Evolutionary conservation across 1,140 invertebrate genomes (phyloP).

Genomic region (Drosophila neocordata): DNA sequence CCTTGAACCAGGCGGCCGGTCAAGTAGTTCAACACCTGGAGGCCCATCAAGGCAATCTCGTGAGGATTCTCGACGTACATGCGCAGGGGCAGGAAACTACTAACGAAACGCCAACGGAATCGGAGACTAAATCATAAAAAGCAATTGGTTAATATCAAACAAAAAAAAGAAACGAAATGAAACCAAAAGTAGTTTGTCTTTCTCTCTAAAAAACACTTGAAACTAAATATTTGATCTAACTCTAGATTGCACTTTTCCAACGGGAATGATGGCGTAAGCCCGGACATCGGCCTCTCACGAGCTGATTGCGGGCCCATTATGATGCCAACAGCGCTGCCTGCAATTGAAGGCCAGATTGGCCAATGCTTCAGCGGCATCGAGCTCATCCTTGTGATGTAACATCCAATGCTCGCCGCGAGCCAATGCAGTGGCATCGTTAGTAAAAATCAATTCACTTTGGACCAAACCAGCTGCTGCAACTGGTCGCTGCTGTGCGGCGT

Average conservation of each 20-base stretch:
- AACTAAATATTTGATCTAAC: conserved; percentile 45
- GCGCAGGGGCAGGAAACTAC: conserved; percentile 53
- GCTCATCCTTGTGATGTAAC: conserved; percentile 86
- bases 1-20: conserved; percentile 86
- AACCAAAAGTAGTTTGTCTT: conserved; percentile 55
- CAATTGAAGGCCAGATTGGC: conserved; percentile 82
- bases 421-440: conserved; percentile 47
- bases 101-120: conserved; percentile 47
- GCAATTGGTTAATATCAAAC: conserved; percentile 37
- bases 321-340: conserved; percentile 57
- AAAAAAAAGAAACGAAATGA: conserved; percentile 44
- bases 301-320: conserved; percentile 39
- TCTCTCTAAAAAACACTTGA: conserved; percentile 54
- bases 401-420: conserved; percentile 51
- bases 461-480: neutral
- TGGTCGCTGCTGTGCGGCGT: conserved; percentile 20
- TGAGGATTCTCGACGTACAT: conserved; percentile 86
- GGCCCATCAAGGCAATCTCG: conserved; percentile 86
- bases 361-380: conserved; percentile 88
- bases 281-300: conserved; percentile 44
- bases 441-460: conserved; percentile 48
- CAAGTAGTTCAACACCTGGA: conserved; percentile 87
- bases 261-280: conserved; percentile 68
- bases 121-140: conserved; percentile 33
- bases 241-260: conserved; percentile 83